Percentiles rank a stretch among this genome's conserved stretches.
Evolutionary conservation across 2,797 vertebrate species (phyloP).

Genomic region (Cossypha caffra): DNA sequence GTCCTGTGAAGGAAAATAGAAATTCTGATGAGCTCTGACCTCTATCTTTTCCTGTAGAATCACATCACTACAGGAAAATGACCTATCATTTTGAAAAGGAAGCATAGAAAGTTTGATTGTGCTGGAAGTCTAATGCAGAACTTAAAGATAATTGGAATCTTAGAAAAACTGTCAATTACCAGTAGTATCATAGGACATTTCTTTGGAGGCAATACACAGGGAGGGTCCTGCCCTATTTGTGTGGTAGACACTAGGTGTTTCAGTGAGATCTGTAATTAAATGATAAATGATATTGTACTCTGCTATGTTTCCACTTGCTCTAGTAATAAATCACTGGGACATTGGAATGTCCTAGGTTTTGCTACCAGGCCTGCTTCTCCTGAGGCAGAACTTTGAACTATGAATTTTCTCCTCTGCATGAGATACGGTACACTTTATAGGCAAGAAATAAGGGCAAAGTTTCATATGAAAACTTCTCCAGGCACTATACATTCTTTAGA

Average conservation of each 20-base stretch:
- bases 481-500: neutral
- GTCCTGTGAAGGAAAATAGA: neutral
- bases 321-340: slow-evolving; percentile 74
- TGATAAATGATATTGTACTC: slow-evolving; percentile 75
- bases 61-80: neutral
- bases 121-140: neutral
- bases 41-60: neutral
- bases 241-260: slow-evolving; percentile 50
- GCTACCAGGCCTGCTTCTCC: slow-evolving; percentile 4
- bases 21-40: neutral
- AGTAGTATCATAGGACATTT: neutral
- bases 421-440: neutral
- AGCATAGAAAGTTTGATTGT: neutral
- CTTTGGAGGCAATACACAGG: neutral
- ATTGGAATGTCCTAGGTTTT: slow-evolving; percentile 65
- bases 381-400: slow-evolving; percentile 17
- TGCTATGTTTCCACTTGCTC: slow-evolving; percentile 67
- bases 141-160: neutral
- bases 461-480: neutral
- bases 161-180: neutral
- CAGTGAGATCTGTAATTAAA: slow-evolving; percentile 71
- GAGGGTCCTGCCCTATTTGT: neutral
- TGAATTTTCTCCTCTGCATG: neutral
- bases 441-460: neutral
- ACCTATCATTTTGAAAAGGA: slow-evolving; percentile 17